A percentile compares a stretch with the other conserved stretches of the same genome.
phyloP scores from a whole-genome alignment of 2,113 vertebrate genomes.

The Rhinoderma darwinii region DNA sequence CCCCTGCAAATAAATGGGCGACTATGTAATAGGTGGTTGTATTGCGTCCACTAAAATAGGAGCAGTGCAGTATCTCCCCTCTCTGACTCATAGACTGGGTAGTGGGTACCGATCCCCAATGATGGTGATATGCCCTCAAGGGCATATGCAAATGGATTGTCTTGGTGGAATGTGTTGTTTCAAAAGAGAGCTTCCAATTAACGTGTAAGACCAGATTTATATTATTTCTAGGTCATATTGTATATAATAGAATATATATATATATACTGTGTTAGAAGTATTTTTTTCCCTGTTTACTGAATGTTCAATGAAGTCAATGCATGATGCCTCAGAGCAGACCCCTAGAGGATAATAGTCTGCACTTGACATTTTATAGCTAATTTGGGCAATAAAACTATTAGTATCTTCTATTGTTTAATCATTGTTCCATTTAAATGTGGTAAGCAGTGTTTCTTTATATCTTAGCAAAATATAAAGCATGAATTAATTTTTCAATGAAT shows the following conservation, averaged over 20 bases:
- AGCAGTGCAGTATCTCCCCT: too few species aligned
- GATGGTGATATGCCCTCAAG: too few species aligned
- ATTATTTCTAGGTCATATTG: background rate
- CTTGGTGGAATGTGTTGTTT: too few species aligned
- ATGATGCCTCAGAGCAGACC: constrained; percentile 1
- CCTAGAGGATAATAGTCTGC: background rate
- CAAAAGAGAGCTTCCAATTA: too few species aligned
- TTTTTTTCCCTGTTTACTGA: background rate
- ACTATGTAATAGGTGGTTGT: too few species aligned
- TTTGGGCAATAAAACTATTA: too few species aligned
- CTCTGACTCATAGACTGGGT: too few species aligned
- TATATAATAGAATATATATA: background rate
- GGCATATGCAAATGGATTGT: too few species aligned
- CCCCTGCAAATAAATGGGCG: too few species aligned
- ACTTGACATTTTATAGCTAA: background rate
- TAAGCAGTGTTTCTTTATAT: constrained; percentile 48
- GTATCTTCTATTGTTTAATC: constrained; percentile 43
- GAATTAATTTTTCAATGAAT: constrained; percentile 57
- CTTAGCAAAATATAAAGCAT: constrained; percentile 23
- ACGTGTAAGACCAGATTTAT: background rate
- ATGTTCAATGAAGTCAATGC: background rate
- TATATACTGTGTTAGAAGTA: background rate
- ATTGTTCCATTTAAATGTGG: background rate
- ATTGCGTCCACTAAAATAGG: too few species aligned
- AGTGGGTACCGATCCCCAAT: too few species aligned